Evolutionary conservation across 2,113 vertebrate species (phyloP), one percentile per base, ranked within the genome.

Genomic region (Cololabis saira): DNA sequence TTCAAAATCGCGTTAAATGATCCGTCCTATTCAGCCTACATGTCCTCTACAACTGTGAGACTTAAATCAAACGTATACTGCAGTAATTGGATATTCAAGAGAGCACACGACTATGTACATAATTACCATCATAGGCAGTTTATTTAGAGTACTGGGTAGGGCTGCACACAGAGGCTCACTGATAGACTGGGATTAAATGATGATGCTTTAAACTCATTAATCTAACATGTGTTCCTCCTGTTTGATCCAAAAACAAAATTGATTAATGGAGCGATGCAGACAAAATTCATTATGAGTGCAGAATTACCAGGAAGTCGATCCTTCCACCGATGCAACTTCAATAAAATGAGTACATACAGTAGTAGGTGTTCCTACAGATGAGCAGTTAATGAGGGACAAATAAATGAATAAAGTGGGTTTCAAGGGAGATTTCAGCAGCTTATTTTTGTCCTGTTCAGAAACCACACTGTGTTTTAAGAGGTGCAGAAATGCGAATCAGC

Each of bases 1-100:
- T 74, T 73, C 44, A 19, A 41, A 75, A 59, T 50, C 12, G 45
- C 5, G 15, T 27, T 84, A 71, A 70, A 87, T 88, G 62, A 89
- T 90, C 87, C 69, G 87, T 60, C 49, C 2, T 9, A 7, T 50
- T 33, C 37, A 37, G 3, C 33, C 3, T 11, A 42, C 50, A 53
- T 61, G 55, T 40, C 62, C 11, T n/a, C 61, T 61, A 14, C 54
- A 49, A 67, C 55, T 40, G 50, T 15, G 19, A 21, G 33, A 42
- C 66, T 55, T 15, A 37, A n/a, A 70, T 66, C 3, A 37, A 37
- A 11, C 5, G 33, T 37, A 37, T 11, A 37, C 1, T 37, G 33
- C 33, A 37, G 33, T 37, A 37, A 42, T 17, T 15, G 9, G 55
- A 71, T 4, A 17, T 15, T 17, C 2, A 27, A 15, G 27, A 40